These are phyloP conservation scores for Drosophila truncata DNA, from an alignment of 1,140 invertebrate genomes.

Conservation along the genomic window DNA sequence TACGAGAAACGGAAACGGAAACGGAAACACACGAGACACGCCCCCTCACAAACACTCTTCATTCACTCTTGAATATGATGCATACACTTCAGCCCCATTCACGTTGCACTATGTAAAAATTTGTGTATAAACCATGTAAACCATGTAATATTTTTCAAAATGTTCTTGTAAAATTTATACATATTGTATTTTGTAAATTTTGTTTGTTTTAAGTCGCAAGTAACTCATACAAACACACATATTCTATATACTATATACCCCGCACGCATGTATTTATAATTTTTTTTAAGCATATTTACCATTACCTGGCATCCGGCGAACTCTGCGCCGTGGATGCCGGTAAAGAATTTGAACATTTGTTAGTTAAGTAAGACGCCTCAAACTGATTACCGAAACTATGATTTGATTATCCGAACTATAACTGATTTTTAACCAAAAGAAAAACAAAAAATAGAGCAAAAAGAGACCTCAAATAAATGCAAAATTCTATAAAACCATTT, in stretches of 20 bases:
- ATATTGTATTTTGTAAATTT: conserved; percentile 74
- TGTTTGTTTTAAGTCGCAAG: conserved; percentile 70
- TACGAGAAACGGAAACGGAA: conserved; percentile 14
- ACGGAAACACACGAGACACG: conserved; percentile 48
- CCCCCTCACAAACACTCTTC: conserved; percentile 30
- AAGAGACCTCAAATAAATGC: conserved; percentile 17
- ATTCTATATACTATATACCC: conserved; percentile 33
- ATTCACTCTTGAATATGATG: conserved; percentile 19
- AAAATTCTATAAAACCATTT: conserved; percentile 27
- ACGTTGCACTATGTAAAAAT: conserved; percentile 80
- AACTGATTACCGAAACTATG: conserved; percentile 55
- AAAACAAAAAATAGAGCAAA: not conserved
- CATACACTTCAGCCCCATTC: conserved; percentile 67
- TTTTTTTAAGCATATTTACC: conserved; percentile 49
- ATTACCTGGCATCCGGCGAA: not conserved
- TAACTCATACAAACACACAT: conserved; percentile 36
- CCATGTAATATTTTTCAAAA: conserved; percentile 78
- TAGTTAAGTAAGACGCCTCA: conserved; percentile 56
- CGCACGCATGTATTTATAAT: conserved; percentile 76
- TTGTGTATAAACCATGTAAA: conserved; percentile 70
- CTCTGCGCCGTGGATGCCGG: conserved; percentile 16
- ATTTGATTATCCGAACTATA: conserved; percentile 30
- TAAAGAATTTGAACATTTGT: conserved; percentile 45
- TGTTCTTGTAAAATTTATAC: conserved; percentile 75
- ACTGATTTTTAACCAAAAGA: conserved; percentile 19